phyloP scores from a whole-genome alignment of 2,888 invertebrate species.

The Nowickia ferox region DNA sequence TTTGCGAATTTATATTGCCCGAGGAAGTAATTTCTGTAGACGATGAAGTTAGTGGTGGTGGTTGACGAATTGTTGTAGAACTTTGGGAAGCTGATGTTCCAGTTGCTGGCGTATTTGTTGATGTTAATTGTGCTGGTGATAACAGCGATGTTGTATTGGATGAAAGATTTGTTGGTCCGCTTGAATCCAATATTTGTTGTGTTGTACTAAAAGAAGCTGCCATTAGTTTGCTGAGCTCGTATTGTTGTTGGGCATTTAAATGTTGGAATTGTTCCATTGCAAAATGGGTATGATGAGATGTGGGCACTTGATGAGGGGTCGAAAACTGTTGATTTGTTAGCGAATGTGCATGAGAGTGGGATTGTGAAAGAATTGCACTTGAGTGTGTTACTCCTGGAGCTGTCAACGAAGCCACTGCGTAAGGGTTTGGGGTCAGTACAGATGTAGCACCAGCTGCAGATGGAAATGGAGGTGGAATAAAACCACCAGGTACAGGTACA shows the following conservation, averaged over 20 bases:
- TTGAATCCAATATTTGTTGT: slow-evolving; percentile 43
- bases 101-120: slow-evolving; percentile 21
- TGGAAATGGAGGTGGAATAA: slow-evolving; percentile 78
- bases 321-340: slow-evolving; percentile 63
- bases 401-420: slow-evolving; percentile 70
- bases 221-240: slow-evolving; percentile 79
- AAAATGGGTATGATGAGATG: slow-evolving; percentile 72
- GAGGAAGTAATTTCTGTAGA: slow-evolving; percentile 48
- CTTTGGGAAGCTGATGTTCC: slow-evolving; percentile 15
- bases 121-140: slow-evolving; percentile 6
- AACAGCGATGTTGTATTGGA: slow-evolving; percentile 31
- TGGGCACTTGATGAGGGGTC: slow-evolving; percentile 59
- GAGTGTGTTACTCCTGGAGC: slow-evolving; percentile 38
- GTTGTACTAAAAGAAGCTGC: slow-evolving; percentile 62
- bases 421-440: slow-evolving; percentile 79
- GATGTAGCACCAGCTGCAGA: slow-evolving; percentile 75
- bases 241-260: slow-evolving; percentile 77
- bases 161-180: slow-evolving; percentile 67
- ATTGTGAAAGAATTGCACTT: slow-evolving; percentile 62
- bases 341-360: slow-evolving; percentile 58
- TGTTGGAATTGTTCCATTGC: slow-evolving; percentile 73
- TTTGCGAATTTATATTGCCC: slow-evolving; percentile 79
- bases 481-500: slow-evolving; percentile 80
- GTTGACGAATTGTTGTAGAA: slow-evolving; percentile 43
- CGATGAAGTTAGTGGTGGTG: slow-evolving; percentile 45